These are phyloP conservation scores for Holacanthus passer DNA, from an alignment of 2,113 vertebrate species.

Conservation along the genomic window DNA sequence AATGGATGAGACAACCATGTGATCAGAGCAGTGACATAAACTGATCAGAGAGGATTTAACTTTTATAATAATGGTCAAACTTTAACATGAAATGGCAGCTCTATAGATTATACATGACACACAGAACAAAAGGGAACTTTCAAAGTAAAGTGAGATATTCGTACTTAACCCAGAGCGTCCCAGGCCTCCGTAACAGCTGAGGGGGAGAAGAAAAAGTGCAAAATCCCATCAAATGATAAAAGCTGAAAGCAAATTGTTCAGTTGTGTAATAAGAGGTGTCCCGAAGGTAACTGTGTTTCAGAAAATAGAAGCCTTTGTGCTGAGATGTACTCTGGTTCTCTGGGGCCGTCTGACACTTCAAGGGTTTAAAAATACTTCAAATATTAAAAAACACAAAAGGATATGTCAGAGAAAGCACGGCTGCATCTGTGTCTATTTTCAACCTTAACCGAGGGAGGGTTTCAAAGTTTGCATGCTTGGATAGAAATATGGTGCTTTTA, in stretches of 20 bases:
- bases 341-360: background rate
- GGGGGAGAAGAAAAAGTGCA: conserved; percentile 18
- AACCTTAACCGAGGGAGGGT: background rate
- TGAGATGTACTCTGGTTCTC: background rate
- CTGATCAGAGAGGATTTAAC: background rate
- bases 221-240: conserved; percentile 22
- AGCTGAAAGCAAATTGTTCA: background rate
- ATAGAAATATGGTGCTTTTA: background rate
- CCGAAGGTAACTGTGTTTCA: background rate
- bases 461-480: background rate
- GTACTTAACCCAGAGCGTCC: conserved; percentile 91
- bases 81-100: background rate
- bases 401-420: background rate
- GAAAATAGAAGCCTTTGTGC: conserved; percentile 29
- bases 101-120: background rate
- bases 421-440: background rate
- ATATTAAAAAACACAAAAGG: background rate
- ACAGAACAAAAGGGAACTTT: background rate
- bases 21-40: background rate
- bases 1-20: background rate
- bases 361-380: conserved; percentile 13
- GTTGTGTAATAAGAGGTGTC: background rate
- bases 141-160: conserved; percentile 39
- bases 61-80: background rate
- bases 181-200: conserved; percentile 91